Base-by-base conservation (phyloP, 2,888 invertebrate species). In the Neria commutata region DNA sequence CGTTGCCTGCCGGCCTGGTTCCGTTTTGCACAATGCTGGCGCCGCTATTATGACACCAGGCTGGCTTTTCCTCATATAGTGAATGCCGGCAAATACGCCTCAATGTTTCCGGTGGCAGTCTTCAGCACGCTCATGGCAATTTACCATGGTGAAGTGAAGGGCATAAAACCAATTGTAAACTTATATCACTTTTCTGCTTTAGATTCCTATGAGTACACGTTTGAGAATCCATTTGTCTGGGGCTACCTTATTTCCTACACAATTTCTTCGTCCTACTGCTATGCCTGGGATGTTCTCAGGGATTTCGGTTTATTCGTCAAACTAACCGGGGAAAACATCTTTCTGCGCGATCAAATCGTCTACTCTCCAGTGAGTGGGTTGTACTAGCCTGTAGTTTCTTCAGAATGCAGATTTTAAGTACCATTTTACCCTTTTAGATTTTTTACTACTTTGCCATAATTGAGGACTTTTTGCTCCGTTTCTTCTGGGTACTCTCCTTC, bases 1-100 rank as follows among this genome's bases (percentile, higher is more conserved):
- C 89, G 91, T 65, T 91, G 94, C 71, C 83, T 99, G 14, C 98
- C 98, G 0, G 96, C 98, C 0, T 98, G 96, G 95, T 94, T 95
- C 64, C 89, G 98, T n/a, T 97, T 98, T 83, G 94, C 95, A 62
- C 98, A 98, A 81, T 99, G 98, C 72, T 82, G 98, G 51, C 85
- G 98, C 1, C 90, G 98, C 54, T 99, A 96, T 81, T 85, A 92
- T 4, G 98, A 99, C 82, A 94, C 95, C 1, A 87, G 88, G 65
- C 92, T 94, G 75, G 91, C 91, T 1, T 92, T 93, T 83, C 95
- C 95, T 1, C 98, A 98, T 84, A 84, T 99, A 47, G 91, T 91
- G 1, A 99, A 99, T 83, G 98, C 98, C 2, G 95, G 93, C 56
- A 99, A 99, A 83, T 99, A 99, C 79, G 97, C 81, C 1, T 95